Percentiles rank a stretch among this genome's conserved stretches.
Conservation (phyloP, 2,113 vertebrate species). For the Sinocyclocheilus rhinocerous region DNA sequence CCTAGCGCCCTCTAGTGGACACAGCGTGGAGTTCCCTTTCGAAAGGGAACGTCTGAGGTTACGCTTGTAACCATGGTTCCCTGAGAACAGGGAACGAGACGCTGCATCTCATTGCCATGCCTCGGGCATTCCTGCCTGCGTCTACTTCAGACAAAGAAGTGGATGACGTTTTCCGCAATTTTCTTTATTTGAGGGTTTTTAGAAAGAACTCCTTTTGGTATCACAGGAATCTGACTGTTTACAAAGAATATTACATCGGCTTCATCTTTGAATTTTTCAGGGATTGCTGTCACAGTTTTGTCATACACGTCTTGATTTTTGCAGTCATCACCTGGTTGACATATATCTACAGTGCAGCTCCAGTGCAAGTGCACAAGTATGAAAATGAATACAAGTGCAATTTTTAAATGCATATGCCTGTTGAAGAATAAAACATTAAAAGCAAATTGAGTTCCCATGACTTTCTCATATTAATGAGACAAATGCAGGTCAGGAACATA, state of each 20-base stretch:
- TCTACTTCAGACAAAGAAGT: too few relatives aligned
- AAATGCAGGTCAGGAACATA: not conserved
- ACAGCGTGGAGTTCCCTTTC: too few relatives aligned
- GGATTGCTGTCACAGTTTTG: constrained; percentile 66
- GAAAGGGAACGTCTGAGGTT: too few relatives aligned
- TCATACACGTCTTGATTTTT: constrained; percentile 67
- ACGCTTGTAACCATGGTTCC: too few relatives aligned
- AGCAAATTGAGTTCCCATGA: not conserved
- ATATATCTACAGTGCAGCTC: constrained; percentile 38
- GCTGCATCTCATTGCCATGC: too few relatives aligned
- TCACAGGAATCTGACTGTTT: constrained; percentile 66
- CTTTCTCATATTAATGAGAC: not conserved
- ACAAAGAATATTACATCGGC: constrained; percentile 76
- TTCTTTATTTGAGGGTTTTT: constrained; percentile 70
- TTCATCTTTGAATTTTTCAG: constrained; percentile 58
- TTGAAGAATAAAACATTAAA: not conserved
- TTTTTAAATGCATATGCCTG: not conserved
- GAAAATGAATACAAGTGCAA: constrained; percentile 2
- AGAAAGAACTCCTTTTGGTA: constrained; percentile 73
- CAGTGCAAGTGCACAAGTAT: constrained; percentile 41
- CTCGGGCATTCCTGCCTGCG: too few relatives aligned
- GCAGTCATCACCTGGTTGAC: constrained; percentile 5
- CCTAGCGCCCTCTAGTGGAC: too few relatives aligned
- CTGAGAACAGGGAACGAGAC: too few relatives aligned
- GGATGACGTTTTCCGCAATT: too few relatives aligned